Evolutionary conservation across 2,888 invertebrate genomes (phyloP), one percentile per base, ranked within the genome.

Genomic region (Chaetogeoica ovagalla): DNA sequence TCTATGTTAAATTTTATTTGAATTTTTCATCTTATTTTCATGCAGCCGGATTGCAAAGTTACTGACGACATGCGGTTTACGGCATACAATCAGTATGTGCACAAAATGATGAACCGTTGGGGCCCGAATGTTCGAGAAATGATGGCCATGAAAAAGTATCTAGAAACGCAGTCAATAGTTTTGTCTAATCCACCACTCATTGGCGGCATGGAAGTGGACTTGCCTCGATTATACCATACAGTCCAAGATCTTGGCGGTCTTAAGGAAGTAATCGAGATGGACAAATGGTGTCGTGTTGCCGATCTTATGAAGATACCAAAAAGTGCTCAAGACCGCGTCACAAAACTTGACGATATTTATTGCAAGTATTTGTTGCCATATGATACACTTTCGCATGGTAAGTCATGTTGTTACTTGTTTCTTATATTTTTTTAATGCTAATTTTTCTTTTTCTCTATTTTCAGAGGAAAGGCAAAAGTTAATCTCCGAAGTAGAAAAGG

Each of bases 281-380:
- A 95, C 84, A 92, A 92, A 83, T 97, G 97, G 97, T 89, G 91
- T 7, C 91, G 91, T 83, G 94, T 97, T 0, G 95, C 95, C 0
- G 95, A 96, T 84, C 90, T 92, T n/a, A 92, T 97, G 92, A 91
- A 92, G 84, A 92, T 95, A 84, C 92, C 92, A 0, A 93, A 92
- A 87, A 89, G 91, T 13, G 91, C 92, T 0, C 92, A 93, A 85
- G 93, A 94, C 84, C 90, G 94, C 68, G 91, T 92, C 2, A 91
- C 92, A 3, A 94, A 94, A 85, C 87, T 97, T 11, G 96, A 97
- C 85, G 92, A 93, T 83, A 92, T 96, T 63, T 97, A 97, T 86
- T 93, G 95, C 85, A 95, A 95, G 88, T 95, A 94, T 86, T 88
- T 97, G 68, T 87, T 97, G 83, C 94, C 96, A 0, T 97, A 96